A percentile compares a stretch with the other conserved stretches of the same genome.
Conservation (phyloP, 2,113 vertebrate species). For the Thamnaconus septentrionalis region DNA sequence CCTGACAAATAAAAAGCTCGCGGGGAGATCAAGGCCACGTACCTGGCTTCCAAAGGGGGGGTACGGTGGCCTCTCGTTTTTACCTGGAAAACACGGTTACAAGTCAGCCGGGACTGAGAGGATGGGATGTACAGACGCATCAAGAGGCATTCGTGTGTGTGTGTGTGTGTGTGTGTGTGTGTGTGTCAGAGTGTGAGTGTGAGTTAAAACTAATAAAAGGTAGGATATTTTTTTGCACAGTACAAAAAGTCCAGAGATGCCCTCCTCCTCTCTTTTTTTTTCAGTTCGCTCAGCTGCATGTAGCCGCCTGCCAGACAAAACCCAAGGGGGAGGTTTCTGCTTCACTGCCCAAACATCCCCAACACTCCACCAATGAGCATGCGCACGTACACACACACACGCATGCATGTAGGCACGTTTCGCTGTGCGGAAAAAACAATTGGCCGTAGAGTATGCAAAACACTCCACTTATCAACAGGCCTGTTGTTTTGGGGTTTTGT, state of each 20-base stretch:
- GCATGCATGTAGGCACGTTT: conserved; percentile 33
- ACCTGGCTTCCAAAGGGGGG: conserved; percentile 86
- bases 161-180: conserved; percentile 39
- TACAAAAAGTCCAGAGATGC: conserved; percentile 60
- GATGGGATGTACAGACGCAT: conserved; percentile 5
- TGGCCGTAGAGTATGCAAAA: conserved; percentile 41
- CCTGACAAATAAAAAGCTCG: not conserved
- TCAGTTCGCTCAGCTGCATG: conserved; percentile 67
- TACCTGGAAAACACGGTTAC: conserved; percentile 75
- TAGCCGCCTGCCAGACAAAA: conserved; percentile 69
- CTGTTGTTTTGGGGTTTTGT: too few species aligned
- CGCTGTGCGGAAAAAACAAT: conserved; percentile 45
- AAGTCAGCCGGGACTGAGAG: conserved; percentile 9
- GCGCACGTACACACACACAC: conserved; percentile 25
- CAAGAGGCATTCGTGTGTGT: conserved; percentile 29
- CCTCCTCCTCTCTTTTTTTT: conserved; percentile 42
- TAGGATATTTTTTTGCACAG: conserved; percentile 42
- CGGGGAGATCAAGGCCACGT: conserved; percentile 22
- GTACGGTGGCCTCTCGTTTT: conserved; percentile 86
- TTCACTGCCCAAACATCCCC: conserved; percentile 56
- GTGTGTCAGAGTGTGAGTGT: not conserved
- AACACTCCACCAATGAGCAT: conserved; percentile 60
- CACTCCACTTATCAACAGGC: conserved; percentile 17
- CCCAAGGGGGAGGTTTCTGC: conserved; percentile 70
- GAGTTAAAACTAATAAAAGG: conserved; percentile 46